These are phyloP conservation scores for Clunio marinus DNA, from an alignment of 2,888 invertebrate species.

Conservation along the genomic window DNA sequence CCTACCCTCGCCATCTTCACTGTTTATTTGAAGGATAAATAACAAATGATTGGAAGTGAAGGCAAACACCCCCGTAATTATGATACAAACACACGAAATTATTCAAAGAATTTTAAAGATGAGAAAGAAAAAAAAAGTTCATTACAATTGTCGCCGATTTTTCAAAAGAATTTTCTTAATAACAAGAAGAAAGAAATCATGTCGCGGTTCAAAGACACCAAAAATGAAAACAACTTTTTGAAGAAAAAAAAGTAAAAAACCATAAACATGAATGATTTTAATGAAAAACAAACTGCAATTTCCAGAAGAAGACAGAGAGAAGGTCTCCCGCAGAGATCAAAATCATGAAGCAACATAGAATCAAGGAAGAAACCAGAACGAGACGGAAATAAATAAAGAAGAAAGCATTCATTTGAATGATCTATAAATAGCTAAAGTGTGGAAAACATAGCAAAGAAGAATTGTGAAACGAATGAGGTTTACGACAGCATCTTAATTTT, in stretches of 20 bases:
- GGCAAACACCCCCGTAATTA: background rate
- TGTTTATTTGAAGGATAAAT: background rate
- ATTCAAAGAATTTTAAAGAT: background rate
- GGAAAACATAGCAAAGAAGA: too few species aligned
- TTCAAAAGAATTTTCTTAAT: background rate
- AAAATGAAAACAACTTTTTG: background rate
- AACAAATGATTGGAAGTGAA: background rate
- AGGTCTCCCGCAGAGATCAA: conserved; percentile 21
- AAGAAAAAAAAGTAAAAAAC: background rate
- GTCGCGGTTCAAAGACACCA: background rate
- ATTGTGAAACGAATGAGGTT: background rate
- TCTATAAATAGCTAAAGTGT: background rate
- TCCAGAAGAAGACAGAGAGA: background rate
- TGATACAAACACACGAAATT: background rate
- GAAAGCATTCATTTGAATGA: background rate
- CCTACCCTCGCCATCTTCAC: background rate
- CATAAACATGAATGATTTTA: background rate
- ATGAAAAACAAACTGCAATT: conserved; percentile 21
- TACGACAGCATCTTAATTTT: conserved; percentile 6
- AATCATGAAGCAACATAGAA: background rate
- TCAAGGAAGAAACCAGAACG: background rate
- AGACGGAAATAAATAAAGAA: background rate
- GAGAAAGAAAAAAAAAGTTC: background rate
- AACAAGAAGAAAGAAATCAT: background rate
- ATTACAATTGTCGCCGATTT: conserved; percentile 20